Conservation (phyloP, 1,140 invertebrate species). For the Dendrolimus punctatus region DNA sequence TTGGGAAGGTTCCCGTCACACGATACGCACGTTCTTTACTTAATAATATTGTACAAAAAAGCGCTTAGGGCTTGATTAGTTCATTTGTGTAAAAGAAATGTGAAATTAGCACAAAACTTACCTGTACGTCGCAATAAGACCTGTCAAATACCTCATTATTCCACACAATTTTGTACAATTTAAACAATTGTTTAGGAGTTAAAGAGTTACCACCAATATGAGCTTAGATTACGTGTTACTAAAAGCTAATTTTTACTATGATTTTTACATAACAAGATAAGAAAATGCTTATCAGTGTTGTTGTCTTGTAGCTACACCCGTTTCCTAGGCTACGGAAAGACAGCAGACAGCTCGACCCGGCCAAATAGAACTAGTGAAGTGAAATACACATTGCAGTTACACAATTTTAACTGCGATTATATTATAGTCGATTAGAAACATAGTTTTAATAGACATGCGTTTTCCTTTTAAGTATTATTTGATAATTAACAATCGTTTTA, state of each 20-base stretch:
- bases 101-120: conserved; percentile 29
- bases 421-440: too few species aligned
- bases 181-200: neutral
- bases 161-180: neutral
- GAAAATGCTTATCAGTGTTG: conserved; percentile 50
- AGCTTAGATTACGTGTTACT: neutral
- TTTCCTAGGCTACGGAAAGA: conserved; percentile 63
- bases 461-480: too few species aligned
- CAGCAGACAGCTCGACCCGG: conserved; percentile 11
- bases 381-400: neutral
- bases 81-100: conserved; percentile 10
- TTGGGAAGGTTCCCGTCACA: conserved; percentile 16
- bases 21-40: conserved; percentile 11
- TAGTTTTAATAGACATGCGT: too few species aligned
- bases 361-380: conserved; percentile 21
- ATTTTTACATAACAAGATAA: conserved; percentile 55
- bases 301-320: conserved; percentile 66
- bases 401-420: too few species aligned
- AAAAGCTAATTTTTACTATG: conserved; percentile 6
- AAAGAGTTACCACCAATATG: neutral
- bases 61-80: too few species aligned
- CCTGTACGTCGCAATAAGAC: conserved; percentile 58
- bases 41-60: neutral
- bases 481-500: too few species aligned
- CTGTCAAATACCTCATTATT: conserved; percentile 49